Base-by-base conservation (phyloP, 2,113 vertebrate species). In the Pelecanus crispus region DNA sequence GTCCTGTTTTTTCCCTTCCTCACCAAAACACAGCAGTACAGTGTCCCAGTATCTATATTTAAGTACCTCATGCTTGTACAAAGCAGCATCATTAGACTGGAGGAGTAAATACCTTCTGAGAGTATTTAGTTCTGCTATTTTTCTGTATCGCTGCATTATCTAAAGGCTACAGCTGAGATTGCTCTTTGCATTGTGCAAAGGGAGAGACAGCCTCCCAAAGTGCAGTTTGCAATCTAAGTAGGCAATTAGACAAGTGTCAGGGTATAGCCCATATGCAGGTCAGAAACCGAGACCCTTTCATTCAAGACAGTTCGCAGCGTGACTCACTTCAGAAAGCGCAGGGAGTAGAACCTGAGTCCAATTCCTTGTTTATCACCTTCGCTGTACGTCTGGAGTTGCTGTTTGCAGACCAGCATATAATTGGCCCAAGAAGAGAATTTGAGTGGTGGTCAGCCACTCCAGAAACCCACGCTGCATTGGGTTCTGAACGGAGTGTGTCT, bases 1-100 rank as follows among this genome's bases (percentile, higher is more conserved):
- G 10, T 71, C 61, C 77, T 73, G 47, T 11, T 26, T 78, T 78
- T 65, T 40, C 24, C 17, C 34, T 49, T 55, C 55, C 55, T 77
- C 21, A 5, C 21, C 36, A 16, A 40, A 53, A 63, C 67, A 20
- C 45, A 7, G 2, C 29, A 24, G 52, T 19, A 4, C 26, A 19
- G 8, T 2, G 38, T 52, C 86, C 84, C 58, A 7, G 19, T 11
- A 1, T 28, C n/a, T 58, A 3, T 26, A 6, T 45, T 44, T 17
- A 7, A 49, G 36, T 24, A 22, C 13, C 6, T 36, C 4, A 0
- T 1, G 40, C 21, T 73, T 6, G 0, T 17, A 10, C 31, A 24
- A 63, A 59, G 81, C 90, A 65, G 24, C 79, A 11, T 8, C 28
- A 0, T 5, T 14, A 73, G 58, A 5, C 62, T 22, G 81, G 70